Base-by-base conservation (phyloP, 1,140 invertebrate species). In the Sminthurides bifidus region DNA sequence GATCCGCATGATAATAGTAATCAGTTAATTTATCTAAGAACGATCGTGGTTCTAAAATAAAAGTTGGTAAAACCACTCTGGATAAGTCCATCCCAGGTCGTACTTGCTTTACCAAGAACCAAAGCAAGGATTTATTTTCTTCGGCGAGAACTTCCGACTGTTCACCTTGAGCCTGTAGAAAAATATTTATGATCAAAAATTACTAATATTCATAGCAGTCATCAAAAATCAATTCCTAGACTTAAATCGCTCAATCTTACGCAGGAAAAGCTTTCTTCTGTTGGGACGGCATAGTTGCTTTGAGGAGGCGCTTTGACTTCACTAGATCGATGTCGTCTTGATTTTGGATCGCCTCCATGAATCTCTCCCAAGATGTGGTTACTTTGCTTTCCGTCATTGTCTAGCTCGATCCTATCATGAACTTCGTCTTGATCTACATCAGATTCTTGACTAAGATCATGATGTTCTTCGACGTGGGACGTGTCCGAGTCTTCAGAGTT, bases 11-110 rank as follows among this genome's bases (percentile, higher is more conserved):
- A 71, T 92, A 94, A 72, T 94, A 92, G 38, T 90, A 91, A 73
- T 94, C 90, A 0, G 85, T 81, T 0, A 94, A 75, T 72, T 93
- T 94, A 69, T 95, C 92, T 14, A 95, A 73, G 71, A 95, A 93
- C 2, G 91, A 94, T 52, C 91, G 72, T 17, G 90, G 89, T 68
- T 95, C 92, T 48, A 95, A 68, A 52, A 89, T 87, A 66, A 88
- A 89, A 0, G 85, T 89, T 0, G 91, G 91, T 43, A 95, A 72
- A 8, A 92, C 89, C 27, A 95, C 91, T 73, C 92, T 91, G 46
- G 87, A 92, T n/a, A 95, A 73, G 73, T 94, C 92, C 91, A 94
- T 94, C 19, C 92, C 91, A 19, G 92, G 92, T 23, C 90, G 76
- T 65, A 93, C 87, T 78, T 95, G 91, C 72, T 94, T 94, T 64